Base-by-base conservation (phyloP, 2,113 vertebrate species). In the Vombatus ursinus region DNA sequence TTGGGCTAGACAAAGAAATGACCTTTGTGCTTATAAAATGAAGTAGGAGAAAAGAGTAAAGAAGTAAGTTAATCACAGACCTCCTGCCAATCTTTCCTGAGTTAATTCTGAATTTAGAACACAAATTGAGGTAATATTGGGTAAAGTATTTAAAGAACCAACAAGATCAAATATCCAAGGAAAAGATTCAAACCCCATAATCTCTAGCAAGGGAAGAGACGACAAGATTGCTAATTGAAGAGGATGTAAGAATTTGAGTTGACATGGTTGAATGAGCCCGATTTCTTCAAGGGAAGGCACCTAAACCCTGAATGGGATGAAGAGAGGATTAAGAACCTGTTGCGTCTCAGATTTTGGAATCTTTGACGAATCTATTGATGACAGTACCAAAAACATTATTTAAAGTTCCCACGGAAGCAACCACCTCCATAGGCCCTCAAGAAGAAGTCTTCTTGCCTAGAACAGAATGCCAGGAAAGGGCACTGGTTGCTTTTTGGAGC, bases 191-290 rank as follows among this genome's bases (percentile, higher is more conserved):
- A 93, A 52, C 77, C 49, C 57, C 92, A 94, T 84, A 68, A 57
- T 25, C 28, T 93, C 52, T 94, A 7, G 11, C 49, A 31, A 94
- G 23, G 57, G 89, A 53, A 95, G 10, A 48, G 95, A 94, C 1
- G n/a, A 92, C 28, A 84, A 68, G 53, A 37, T 50, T 90, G 50
- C 37, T 77, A 77, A 14, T 7, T 94, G 50, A 49, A 89, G 95
- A 94, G 93, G 49, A 92, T 22, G 9, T 95, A 94, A 95, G 37
- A 92, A 96, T 97, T 95, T 95, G 48, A 92, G 89, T 54, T 54
- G 50, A 94, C 44, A 61, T 92, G 37, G 94, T n/a, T 93, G 50
- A 50, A 91, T 22, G 37, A 49, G 12, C 94, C 49, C 23, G 47
- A 68, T 95, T 92, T 96, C 92, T 95, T 94, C 48, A 89, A 50